Conservation (phyloP, 2,888 invertebrate genomes). For the Drosophila aldrichi region DNA sequence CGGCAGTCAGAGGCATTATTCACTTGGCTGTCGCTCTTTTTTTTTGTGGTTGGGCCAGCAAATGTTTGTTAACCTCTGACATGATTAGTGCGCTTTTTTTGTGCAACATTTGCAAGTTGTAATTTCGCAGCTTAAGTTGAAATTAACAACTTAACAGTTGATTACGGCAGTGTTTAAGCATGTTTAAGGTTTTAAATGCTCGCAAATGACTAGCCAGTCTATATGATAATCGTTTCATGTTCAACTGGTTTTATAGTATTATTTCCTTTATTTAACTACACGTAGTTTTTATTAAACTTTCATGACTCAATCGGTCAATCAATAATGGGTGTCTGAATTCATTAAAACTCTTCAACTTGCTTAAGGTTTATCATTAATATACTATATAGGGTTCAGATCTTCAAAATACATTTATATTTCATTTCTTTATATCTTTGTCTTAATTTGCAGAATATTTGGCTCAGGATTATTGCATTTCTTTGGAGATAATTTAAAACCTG, state of each 20-base stretch:
- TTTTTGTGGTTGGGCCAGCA: conserved; percentile 16
- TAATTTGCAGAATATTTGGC: too few relatives aligned
- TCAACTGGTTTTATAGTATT: not conserved
- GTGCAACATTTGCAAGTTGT: conserved; percentile 31
- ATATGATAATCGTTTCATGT: conserved; percentile 19
- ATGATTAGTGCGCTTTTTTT: conserved; percentile 35
- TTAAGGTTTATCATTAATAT: not conserved
- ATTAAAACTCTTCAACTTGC: not conserved
- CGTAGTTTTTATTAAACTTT: not conserved
- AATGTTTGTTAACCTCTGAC: conserved; percentile 58
- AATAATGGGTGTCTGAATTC: not conserved
- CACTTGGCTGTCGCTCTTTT: conserved; percentile 5
- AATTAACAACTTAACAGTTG: conserved; percentile 21
- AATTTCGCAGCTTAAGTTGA: conserved; percentile 21
- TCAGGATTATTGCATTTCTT: too few relatives aligned
- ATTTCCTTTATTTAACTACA: conserved; percentile 7
- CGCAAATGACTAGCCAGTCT: conserved; percentile 7
- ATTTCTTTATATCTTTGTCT: too few relatives aligned
- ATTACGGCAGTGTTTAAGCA: conserved; percentile 36
- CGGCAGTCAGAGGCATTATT: conserved; percentile 19
- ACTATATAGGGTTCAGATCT: not conserved
- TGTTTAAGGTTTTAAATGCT: conserved; percentile 10
- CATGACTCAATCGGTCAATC: not conserved
- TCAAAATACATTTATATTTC: not conserved
- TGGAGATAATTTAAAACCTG: too few relatives aligned